Percentiles rank a stretch among this genome's conserved stretches.
These are phyloP conservation scores for Leucoraja erinaceus DNA, from an alignment of 2,113 vertebrate genomes.

Conservation along the genomic window DNA sequence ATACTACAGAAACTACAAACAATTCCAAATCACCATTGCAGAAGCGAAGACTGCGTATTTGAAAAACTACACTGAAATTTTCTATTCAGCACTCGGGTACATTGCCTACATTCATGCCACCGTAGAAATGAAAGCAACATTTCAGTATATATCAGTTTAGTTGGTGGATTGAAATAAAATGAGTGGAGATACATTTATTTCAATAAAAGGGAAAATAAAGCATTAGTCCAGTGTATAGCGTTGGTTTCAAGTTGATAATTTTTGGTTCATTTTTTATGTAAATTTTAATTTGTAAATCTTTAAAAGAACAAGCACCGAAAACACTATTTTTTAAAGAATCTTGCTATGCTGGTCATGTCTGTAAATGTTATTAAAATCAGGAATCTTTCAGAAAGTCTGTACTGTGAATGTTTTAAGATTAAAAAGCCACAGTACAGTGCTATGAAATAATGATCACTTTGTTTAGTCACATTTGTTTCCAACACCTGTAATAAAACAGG, in stretches of 20 bases:
- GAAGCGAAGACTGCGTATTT: not conserved
- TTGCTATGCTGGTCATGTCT: not conserved
- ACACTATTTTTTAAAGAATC: not conserved
- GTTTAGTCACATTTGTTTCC: not conserved
- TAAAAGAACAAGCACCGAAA: slow-evolving; percentile 3
- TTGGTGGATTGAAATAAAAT: not conserved
- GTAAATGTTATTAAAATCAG: not conserved
- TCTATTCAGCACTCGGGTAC: not conserved
- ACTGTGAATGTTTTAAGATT: not conserved
- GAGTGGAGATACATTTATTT: not conserved
- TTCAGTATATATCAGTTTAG: not conserved
- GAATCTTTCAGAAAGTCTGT: not conserved
- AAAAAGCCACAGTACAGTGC: not conserved
- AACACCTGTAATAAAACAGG: not conserved
- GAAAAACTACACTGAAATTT: not conserved
- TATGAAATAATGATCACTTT: not conserved
- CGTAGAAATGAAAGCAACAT: not conserved
- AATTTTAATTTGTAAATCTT: not conserved
- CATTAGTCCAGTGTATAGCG: slow-evolving; percentile 26
- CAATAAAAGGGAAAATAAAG: not conserved
- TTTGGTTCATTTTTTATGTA: not conserved
- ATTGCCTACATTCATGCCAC: not conserved
- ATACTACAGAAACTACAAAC: not conserved
- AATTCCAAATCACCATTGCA: not conserved
- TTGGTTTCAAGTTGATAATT: not conserved